These are phyloP conservation scores for Meloidogyne hapla DNA, from an alignment of 1,140 invertebrate species.

Conservation along the genomic window DNA sequence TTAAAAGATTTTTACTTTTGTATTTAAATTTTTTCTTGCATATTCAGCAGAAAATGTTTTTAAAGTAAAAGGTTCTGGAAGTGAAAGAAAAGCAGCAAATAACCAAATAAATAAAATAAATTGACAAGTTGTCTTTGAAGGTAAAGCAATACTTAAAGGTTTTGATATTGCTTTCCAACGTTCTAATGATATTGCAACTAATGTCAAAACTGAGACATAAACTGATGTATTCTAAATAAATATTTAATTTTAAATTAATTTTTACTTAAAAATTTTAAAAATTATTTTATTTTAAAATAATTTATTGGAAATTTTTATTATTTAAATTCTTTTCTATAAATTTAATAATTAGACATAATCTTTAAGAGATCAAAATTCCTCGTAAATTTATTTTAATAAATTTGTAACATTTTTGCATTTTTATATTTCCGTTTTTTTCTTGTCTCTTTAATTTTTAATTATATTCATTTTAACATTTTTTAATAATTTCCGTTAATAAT, in stretches of 20 bases:
- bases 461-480: not conserved
- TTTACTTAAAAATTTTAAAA: not conserved
- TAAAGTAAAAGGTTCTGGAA: constrained; percentile 57
- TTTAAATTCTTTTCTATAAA: too few species aligned
- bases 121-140: constrained; percentile 46
- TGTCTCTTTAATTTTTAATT: not conserved
- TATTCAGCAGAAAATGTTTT: constrained; percentile 54
- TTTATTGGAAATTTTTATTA: too few species aligned
- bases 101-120: constrained; percentile 57
- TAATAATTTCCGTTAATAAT: constrained; percentile 2
- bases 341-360: too few species aligned
- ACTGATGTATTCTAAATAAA: constrained; percentile 60
- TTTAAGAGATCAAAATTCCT: too few species aligned
- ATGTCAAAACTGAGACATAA: constrained; percentile 57
- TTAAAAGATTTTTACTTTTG: constrained; percentile 32
- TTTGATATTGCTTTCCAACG: constrained; percentile 56
- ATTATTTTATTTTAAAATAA: too few species aligned
- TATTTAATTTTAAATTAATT: not conserved
- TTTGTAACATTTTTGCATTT: too few species aligned
- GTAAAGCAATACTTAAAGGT: constrained; percentile 46
- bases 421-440: too few species aligned
- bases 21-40: constrained; percentile 43
- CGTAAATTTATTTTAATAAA: too few species aligned
- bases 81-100: constrained; percentile 47
- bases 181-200: constrained; percentile 55